Evolutionary conservation across 2,113 vertebrate genomes (phyloP).

Genomic region (Cairina moschata): DNA sequence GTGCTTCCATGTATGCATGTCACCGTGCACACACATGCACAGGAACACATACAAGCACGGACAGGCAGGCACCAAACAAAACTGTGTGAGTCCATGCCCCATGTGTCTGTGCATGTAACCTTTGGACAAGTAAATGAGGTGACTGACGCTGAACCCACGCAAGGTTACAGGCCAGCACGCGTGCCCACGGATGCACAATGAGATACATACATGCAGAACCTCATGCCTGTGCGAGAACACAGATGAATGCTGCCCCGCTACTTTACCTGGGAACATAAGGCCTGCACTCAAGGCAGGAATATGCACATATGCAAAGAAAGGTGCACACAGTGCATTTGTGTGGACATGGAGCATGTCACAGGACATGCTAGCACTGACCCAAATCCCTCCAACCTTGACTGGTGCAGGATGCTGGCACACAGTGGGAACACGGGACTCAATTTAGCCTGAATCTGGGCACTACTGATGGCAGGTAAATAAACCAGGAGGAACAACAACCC

Average conservation of each 20-base stretch:
- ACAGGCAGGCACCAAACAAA: not conserved
- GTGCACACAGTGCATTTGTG: no score
- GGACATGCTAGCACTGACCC: not conserved
- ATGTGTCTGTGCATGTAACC: fast-evolving
- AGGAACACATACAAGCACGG: not conserved
- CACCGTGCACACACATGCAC: not conserved
- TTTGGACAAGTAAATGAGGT: not conserved
- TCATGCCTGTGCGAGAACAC: not conserved
- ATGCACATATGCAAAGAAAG: not conserved
- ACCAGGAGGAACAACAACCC: not conserved
- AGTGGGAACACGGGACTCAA: not conserved
- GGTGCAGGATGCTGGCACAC: fast-evolving
- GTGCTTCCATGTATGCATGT: fast-evolving
- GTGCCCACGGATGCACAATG: fast-evolving
- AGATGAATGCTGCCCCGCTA: not conserved
- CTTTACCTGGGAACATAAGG: not conserved
- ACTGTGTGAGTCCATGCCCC: fast-evolving
- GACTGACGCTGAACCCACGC: fast-evolving
- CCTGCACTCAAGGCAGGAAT: not conserved
- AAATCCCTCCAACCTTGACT: not conserved
- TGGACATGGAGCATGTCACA: not conserved
- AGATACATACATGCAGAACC: not conserved
- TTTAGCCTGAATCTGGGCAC: not conserved
- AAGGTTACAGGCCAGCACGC: no score
- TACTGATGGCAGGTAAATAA: fast-evolving